Percentiles rank a stretch among this genome's conserved stretches.
Evolutionary conservation across 2,888 invertebrate species (phyloP).

Genomic region (Scaptomyza tumidula): DNA sequence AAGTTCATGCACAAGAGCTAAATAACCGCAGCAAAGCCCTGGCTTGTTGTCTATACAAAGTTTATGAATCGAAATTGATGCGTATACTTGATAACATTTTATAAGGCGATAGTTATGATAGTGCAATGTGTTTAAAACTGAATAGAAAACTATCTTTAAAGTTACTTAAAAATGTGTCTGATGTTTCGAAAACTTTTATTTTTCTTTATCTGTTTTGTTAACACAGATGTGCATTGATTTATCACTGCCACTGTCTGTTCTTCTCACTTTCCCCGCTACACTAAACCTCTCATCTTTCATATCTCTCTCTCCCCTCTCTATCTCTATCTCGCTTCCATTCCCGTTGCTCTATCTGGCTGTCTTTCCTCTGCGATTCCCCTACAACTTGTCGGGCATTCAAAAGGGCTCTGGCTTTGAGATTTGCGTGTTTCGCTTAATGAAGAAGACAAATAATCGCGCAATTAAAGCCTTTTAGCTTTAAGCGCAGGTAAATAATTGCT

Average conservation of each 20-base stretch:
- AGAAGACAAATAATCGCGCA: slow-evolving; percentile 84
- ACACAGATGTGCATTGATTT: slow-evolving; percentile 37
- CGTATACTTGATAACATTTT: slow-evolving; percentile 39
- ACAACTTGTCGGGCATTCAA: slow-evolving; percentile 4
- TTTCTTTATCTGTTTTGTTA: too few relatives aligned
- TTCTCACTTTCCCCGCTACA: slow-evolving; percentile 7
- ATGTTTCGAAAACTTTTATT: too few relatives aligned
- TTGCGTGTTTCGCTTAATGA: slow-evolving; percentile 82
- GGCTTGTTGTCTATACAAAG: slow-evolving; percentile 15
- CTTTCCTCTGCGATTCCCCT: slow-evolving; percentile 1
- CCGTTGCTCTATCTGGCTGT: slow-evolving; percentile 4
- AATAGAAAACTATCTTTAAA: neutral
- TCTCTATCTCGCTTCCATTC: neutral
- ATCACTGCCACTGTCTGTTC: slow-evolving; percentile 54
- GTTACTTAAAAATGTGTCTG: too few relatives aligned
- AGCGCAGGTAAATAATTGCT: slow-evolving; percentile 83
- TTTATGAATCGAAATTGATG: slow-evolving; percentile 30
- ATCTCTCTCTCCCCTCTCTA: neutral
- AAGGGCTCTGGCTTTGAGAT: slow-evolving; percentile 70
- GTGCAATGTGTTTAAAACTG: neutral
- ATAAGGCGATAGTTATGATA: neutral
- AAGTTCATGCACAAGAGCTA: slow-evolving; percentile 47
- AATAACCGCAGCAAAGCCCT: slow-evolving; percentile 16
- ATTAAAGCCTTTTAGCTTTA: slow-evolving; percentile 83
- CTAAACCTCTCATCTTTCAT: neutral